These are phyloP conservation scores for Watsonalla binaria DNA, from an alignment of 2,888 invertebrate species.

Conservation along the genomic window DNA sequence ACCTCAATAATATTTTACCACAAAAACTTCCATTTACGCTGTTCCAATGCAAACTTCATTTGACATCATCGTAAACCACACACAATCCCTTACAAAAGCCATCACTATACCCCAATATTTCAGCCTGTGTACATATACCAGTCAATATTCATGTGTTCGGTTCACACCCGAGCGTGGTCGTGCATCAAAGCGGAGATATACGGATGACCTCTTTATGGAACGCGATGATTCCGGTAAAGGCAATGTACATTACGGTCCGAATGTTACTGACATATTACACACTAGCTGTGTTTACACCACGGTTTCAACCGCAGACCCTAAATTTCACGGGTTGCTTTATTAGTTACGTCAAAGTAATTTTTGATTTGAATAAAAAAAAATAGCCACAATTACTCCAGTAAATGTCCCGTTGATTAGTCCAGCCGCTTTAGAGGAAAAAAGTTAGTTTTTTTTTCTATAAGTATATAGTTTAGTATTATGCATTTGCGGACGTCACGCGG, in stretches of 20 bases:
- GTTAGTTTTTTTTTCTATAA: too few species aligned
- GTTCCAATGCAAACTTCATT: not conserved
- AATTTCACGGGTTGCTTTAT: too few species aligned
- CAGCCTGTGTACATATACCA: not conserved
- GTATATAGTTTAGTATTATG: too few species aligned
- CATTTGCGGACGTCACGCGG: too few species aligned
- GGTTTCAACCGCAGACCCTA: not conserved
- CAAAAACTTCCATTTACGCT: too few species aligned
- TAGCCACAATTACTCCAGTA: too few species aligned
- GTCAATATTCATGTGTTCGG: constrained; percentile 7
- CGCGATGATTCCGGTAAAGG: not conserved
- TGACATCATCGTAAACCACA: not conserved
- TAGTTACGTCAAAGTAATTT: too few species aligned
- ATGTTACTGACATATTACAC: not conserved
- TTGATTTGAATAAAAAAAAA: too few species aligned
- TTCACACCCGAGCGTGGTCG: constrained; percentile 16
- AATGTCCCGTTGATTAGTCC: too few species aligned
- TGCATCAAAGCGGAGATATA: constrained; percentile 21
- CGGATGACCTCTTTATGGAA: constrained; percentile 8
- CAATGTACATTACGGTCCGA: not conserved
- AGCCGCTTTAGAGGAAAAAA: too few species aligned
- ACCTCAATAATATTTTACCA: too few species aligned
- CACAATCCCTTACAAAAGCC: not conserved
- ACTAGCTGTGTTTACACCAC: not conserved
- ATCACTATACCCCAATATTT: not conserved